Evolutionary conservation across 2,797 vertebrate genomes (phyloP).

Genomic region (Ptychadena robeensis): DNA sequence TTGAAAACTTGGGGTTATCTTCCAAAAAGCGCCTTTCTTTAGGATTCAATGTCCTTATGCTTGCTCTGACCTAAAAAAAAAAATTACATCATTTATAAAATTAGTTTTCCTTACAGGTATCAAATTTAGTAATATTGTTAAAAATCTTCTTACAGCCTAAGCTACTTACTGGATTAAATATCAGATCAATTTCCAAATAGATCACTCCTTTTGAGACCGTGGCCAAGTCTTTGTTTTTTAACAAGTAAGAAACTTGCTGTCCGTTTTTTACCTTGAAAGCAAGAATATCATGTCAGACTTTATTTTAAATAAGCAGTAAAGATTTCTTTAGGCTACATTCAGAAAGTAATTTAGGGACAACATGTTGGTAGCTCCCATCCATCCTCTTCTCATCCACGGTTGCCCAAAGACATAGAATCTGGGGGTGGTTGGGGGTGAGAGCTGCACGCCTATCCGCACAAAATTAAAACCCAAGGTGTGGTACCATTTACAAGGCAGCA

Average conservation of each 20-base stretch:
- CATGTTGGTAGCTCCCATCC: too few relatives aligned
- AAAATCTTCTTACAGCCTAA: not conserved
- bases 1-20: constrained; percentile 89
- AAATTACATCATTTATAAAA: not conserved
- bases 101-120: not conserved
- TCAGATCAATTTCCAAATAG: constrained; percentile 87
- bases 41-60: constrained; percentile 85
- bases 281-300: constrained; percentile 6
- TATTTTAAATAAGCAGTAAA: not conserved
- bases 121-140: not conserved
- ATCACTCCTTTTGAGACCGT: constrained; percentile 86
- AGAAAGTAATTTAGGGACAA: too few relatives aligned
- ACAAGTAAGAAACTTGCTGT: constrained; percentile 78
- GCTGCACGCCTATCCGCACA: too few relatives aligned
- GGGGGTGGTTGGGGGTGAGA: too few relatives aligned
- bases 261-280: constrained; percentile 84
- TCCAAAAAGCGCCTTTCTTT: constrained; percentile 85
- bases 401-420: too few relatives aligned
- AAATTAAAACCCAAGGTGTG: too few relatives aligned
- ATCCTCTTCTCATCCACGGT: too few relatives aligned
- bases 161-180: constrained; percentile 90
- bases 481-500: too few relatives aligned
- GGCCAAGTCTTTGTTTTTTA: constrained; percentile 92
- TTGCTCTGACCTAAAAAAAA: constrained; percentile 84
- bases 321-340: not conserved